Evolutionary conservation across 2,888 invertebrate species (phyloP).

Genomic region (Catotricha subobsoleta): DNA sequence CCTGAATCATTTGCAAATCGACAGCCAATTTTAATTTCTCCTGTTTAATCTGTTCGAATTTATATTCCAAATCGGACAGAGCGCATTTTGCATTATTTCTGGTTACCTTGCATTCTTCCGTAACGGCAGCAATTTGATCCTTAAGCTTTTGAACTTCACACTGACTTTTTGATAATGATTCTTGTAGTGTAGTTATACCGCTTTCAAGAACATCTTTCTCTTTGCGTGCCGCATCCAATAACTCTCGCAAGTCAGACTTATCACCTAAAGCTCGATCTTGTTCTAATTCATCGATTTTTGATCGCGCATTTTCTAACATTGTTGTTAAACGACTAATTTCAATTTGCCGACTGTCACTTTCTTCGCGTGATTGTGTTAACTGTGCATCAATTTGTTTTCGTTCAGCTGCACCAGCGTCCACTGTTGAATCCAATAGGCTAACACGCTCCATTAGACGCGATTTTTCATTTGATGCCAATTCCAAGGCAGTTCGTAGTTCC

Average conservation of each 20-base stretch:
- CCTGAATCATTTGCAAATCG: conserved; percentile 56
- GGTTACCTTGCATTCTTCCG: conserved; percentile 56
- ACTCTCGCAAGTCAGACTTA: conserved; percentile 52
- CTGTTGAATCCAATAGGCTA: conserved; percentile 47
- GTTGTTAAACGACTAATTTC: conserved; percentile 63
- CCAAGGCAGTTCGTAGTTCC: conserved; percentile 40
- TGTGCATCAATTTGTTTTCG: conserved; percentile 56
- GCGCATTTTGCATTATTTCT: conserved; percentile 77
- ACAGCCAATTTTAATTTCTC: conserved; percentile 52
- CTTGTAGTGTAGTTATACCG: conserved; percentile 45
- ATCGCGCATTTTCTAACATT: conserved; percentile 64
- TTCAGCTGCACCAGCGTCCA: conserved; percentile 58
- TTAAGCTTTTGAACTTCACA: conserved; percentile 47
- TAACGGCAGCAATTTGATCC: conserved; percentile 46
- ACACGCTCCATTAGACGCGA: conserved; percentile 51
- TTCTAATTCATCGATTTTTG: conserved; percentile 59
- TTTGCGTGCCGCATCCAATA: conserved; percentile 45
- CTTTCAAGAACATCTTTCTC: conserved; percentile 59
- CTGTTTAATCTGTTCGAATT: conserved; percentile 50
- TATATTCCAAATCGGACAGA: conserved; percentile 65
- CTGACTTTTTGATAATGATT: conserved; percentile 47
- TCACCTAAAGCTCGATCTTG: conserved; percentile 46
- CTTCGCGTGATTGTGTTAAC: conserved; percentile 50
- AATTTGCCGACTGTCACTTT: conserved; percentile 54
- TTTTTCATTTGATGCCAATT: conserved; percentile 43